A percentile compares a stretch with the other conserved stretches of the same genome.
Evolutionary conservation across 2,888 invertebrate genomes (phyloP).

Genomic region (Sesia bembeciformis): DNA sequence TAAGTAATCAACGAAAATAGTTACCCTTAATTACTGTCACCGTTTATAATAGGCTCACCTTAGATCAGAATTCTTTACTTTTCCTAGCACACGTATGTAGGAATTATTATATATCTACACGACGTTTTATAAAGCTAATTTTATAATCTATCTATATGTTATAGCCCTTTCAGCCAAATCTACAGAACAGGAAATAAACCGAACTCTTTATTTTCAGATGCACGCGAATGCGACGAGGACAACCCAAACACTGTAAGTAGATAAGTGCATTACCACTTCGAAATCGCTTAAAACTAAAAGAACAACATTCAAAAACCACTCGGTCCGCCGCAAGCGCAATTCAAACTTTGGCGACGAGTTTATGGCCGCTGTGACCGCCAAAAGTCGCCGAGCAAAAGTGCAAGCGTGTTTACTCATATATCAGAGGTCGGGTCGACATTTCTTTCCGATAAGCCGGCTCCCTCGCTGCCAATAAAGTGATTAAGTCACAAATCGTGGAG

Average conservation of each 20-base stretch:
- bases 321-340: slow-evolving; percentile 45
- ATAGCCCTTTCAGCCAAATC: too few relatives aligned
- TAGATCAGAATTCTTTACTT: too few relatives aligned
- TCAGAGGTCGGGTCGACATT: slow-evolving; percentile 56
- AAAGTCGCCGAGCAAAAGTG: slow-evolving; percentile 63
- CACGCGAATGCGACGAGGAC: slow-evolving; percentile 47
- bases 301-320: slow-evolving; percentile 36
- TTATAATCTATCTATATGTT: too few relatives aligned
- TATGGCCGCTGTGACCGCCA: slow-evolving; percentile 67
- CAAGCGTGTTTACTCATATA: slow-evolving; percentile 71
- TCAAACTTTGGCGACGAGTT: slow-evolving; percentile 59
- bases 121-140: too few relatives aligned
- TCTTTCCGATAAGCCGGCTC: slow-evolving; percentile 66
- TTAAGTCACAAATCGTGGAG: slow-evolving; percentile 72
- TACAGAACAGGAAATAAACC: not conserved
- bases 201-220: slow-evolving; percentile 41
- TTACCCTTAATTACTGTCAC: too few relatives aligned
- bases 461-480: slow-evolving; percentile 73
- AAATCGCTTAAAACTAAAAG: slow-evolving; percentile 30
- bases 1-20: too few relatives aligned
- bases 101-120: too few relatives aligned
- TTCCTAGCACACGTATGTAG: too few relatives aligned
- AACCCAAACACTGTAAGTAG: slow-evolving; percentile 52
- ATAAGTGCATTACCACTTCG: slow-evolving; percentile 21
- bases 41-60: too few relatives aligned